Conservation (phyloP, 2,113 vertebrate genomes). For the Salvator merianae region DNA sequence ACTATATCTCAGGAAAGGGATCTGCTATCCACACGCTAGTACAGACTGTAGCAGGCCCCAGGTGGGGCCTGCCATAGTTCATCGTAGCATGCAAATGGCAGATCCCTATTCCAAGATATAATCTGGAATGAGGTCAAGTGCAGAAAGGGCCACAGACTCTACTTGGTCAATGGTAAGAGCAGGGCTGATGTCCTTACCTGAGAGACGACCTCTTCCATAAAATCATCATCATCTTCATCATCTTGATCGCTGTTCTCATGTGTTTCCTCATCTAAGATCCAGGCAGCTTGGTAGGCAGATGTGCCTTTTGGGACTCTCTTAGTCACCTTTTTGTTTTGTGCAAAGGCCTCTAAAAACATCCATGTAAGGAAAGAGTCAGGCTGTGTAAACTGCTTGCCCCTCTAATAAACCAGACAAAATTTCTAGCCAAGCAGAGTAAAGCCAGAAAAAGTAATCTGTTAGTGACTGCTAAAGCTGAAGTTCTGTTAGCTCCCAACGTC, state of each 20-base stretch:
- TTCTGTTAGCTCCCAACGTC: too few species aligned
- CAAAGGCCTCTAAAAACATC: slow-evolving; percentile 74
- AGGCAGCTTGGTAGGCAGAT: slow-evolving; percentile 93
- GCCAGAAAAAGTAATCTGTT: neutral
- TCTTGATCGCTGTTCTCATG: slow-evolving; percentile 73
- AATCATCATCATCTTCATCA: slow-evolving; percentile 67
- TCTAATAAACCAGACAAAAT: neutral
- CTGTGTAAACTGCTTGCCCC: too few species aligned
- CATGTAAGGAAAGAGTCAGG: neutral
- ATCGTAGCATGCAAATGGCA: too few species aligned
- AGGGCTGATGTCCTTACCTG: slow-evolving; percentile 71
- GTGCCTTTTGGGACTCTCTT: slow-evolving; percentile 95
- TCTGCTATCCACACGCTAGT: too few species aligned
- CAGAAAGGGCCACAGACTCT: too few species aligned
- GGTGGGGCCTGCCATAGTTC: too few species aligned
- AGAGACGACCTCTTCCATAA: slow-evolving; percentile 77
- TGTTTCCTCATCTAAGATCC: slow-evolving; percentile 87
- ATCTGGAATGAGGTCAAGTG: too few species aligned
- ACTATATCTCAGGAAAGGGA: too few species aligned
- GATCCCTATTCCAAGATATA: too few species aligned
- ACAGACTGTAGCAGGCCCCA: too few species aligned
- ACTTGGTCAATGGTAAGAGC: fast-evolving
- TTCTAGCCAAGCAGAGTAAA: neutral
- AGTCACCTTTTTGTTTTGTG: slow-evolving; percentile 72
- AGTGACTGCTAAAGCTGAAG: neutral